These are phyloP conservation scores for Protobothrops mucrosquamatus DNA, from an alignment of 2,113 vertebrate species.

Conservation along the genomic window DNA sequence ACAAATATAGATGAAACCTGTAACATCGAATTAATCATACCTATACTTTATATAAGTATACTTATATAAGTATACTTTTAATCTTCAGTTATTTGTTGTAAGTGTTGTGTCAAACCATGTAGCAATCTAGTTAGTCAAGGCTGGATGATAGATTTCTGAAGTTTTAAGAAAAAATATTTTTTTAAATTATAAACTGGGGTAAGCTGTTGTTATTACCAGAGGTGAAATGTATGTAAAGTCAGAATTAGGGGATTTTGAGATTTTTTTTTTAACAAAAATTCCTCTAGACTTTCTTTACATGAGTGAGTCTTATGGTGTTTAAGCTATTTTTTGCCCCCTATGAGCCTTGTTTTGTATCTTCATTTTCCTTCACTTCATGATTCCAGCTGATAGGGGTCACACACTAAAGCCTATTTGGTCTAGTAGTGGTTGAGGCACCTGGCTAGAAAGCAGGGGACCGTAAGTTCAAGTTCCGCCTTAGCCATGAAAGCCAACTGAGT, in stretches of 20 bases:
- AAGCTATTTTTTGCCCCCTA: too few species aligned
- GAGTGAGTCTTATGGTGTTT: background rate
- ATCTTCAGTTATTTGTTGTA: conserved; percentile 41
- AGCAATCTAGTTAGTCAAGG: conserved; percentile 33
- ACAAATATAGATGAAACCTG: conserved; percentile 52
- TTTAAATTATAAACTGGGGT: background rate
- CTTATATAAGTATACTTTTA: conserved; percentile 56
- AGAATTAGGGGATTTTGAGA: background rate
- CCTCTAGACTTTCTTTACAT: background rate
- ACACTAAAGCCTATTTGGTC: background rate
- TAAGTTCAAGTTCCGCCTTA: background rate
- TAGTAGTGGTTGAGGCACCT: background rate
- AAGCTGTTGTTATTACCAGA: background rate
- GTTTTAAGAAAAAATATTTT: background rate
- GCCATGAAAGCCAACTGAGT: background rate
- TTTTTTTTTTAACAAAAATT: background rate
- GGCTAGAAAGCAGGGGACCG: background rate
- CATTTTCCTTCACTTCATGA: background rate
- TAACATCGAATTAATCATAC: conserved; percentile 40
- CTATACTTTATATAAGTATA: conserved; percentile 57
- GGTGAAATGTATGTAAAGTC: background rate
- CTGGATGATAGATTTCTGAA: conserved; percentile 25
- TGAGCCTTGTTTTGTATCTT: background rate
- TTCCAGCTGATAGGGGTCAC: background rate
- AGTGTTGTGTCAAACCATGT: conserved; percentile 36